Conservation (phyloP, 64 coral and sea anemone genomes). For the Pocillopora damicornis region DNA sequence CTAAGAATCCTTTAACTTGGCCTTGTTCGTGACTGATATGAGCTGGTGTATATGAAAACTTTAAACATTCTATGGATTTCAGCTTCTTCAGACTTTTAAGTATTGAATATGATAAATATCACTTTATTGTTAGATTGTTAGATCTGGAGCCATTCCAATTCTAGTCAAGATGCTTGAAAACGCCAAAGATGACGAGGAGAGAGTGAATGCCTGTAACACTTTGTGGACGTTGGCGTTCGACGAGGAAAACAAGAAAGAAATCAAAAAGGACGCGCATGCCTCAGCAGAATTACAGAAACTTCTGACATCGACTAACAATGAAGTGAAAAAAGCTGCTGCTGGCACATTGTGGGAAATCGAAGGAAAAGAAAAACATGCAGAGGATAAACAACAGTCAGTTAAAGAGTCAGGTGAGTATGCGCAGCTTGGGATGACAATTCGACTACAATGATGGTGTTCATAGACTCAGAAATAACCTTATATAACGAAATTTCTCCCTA, state of each 20-base stretch:
- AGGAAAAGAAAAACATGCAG: conserved; percentile 50
- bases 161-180: conserved; percentile 44
- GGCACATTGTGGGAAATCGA: conserved; percentile 80
- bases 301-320: conserved; percentile 18
- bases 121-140: conserved; percentile 43
- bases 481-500: too few relatives aligned
- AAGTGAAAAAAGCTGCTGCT: conserved; percentile 50
- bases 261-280: conserved; percentile 20
- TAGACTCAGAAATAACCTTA: too few relatives aligned
- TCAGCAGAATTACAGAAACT: conserved; percentile 33
- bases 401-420: neutral
- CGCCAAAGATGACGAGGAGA: conserved; percentile 51
- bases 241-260: conserved; percentile 49
- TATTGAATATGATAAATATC: too few relatives aligned
- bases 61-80: too few relatives aligned
- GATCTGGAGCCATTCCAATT: conserved; percentile 47
- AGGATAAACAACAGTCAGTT: neutral
- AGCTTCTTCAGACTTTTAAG: neutral
- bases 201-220: conserved; percentile 35
- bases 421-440: too few relatives aligned
- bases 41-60: too few relatives aligned
- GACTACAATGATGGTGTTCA: too few relatives aligned
- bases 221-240: conserved; percentile 81
- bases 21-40: too few relatives aligned
- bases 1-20: too few relatives aligned